Evolutionary conservation across 2,113 vertebrate species (phyloP), one percentile per base, ranked within the genome.

Genomic region (Podocnemis expansa): DNA sequence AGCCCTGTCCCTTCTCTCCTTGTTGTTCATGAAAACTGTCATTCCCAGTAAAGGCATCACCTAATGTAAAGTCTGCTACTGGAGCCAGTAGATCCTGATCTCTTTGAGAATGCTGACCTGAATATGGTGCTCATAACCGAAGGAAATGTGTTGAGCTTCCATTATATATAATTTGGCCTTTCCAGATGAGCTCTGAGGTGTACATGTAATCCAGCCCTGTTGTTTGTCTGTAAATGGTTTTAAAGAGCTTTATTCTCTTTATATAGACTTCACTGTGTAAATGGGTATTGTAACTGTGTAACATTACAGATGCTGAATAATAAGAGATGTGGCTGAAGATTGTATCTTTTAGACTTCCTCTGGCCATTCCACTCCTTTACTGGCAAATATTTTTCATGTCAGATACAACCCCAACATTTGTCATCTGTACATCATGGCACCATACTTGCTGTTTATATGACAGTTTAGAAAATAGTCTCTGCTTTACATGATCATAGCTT

Each of bases 401-500:
- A 63, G n/a, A 21, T 29, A 87, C 85, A 78, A 84, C n/a, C 70
- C 80, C 12, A 1, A 1, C n/a, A 16, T 27, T 90, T 90, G 58
- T 87, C 89, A 89, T 31, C 29, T 55, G 41, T 27, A 24, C 4
- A 63, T 58, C 78, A 55, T 84, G 76, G 88, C 87, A 51, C 2
- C 41, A 93, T 45, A 43, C 27, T 79, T 78, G 29, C 9, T 87
- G 47, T 91, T 92, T 85, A 96, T 7, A 14, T 80, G 38, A 80
- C 82, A 87, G 49, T 96, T 95, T 92, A 89, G 85, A 87, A 95
- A 97, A 82, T 80, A 94, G 51, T 47, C 84, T 89, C 25, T 47
- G 70, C 80, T 91, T 70, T 90, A 67, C 41, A 8, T 14, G 58
- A 54, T 52, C 56, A 60, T 84, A 6, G 92, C 86, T 84, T 85